Evolutionary conservation across 2,888 invertebrate species (phyloP), one percentile per base, ranked within the genome.

Genomic region (Camponotus fellah): DNA sequence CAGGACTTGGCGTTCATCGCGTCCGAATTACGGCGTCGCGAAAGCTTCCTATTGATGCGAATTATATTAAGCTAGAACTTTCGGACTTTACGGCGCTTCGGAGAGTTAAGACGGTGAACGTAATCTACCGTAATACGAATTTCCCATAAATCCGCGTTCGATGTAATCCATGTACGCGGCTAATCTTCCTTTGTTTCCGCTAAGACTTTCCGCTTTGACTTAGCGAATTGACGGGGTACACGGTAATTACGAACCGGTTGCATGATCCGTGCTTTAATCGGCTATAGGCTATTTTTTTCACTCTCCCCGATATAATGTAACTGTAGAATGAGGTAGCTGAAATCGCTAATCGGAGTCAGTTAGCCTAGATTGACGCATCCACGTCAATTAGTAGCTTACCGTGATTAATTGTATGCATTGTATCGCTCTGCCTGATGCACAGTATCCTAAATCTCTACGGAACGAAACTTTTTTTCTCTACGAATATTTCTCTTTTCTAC

Each of bases 161-260:
- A 71, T 58, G 56, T 77, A 71, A 79, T 71, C 60, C 79, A 9
- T 21, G 37, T 12, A 46, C 17, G 58, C 72, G 46, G 43, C 34
- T 69, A 79, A 79, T 80, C 72, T 17, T 60, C 60, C 60, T 72
- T 80, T 80, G 79, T 80, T 80, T 72, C 72, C 60, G 79, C 43
- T 56, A 71, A 71, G 79, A 60, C 79, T 72, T 46, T 12, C 21
- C 71, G 72, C 26, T 26, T 21, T 60, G 17, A 60, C 58, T 46
- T 58, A 21, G 79, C 43, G 56, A 43, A n/a, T 40, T 21, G 77
- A 71, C 12, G 60, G 26, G 72, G 12, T 40, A 43, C 43, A 43
- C 46, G 71, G 58, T 43, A 43, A 79, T 79, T 71, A 71, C 46
- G 60, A 12, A 60, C 46, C 69, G 21, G 71, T 37, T 60, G 58